Conservation (phyloP, 2,113 vertebrate genomes). For the Himantopus leucocephalus region DNA sequence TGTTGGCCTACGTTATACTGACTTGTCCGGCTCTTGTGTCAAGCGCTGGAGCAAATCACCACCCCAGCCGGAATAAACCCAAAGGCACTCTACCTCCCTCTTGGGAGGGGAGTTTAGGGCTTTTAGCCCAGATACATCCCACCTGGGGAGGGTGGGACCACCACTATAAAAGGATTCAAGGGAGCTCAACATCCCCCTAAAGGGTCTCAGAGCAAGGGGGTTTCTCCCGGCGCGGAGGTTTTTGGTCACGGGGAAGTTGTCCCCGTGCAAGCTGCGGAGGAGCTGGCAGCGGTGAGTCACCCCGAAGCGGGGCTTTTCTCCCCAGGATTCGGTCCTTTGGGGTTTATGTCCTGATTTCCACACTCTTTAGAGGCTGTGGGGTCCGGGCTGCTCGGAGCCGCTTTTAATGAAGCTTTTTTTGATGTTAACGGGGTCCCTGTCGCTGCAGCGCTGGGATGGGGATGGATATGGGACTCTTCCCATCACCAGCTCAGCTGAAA, state of each 20-base stretch:
- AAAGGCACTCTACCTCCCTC: background rate
- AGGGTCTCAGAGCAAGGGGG: rapidly evolving
- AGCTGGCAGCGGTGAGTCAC: background rate
- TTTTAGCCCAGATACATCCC: background rate
- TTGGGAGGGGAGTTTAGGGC: background rate
- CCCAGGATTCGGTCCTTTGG: background rate
- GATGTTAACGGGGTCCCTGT: background rate
- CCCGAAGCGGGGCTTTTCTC: background rate
- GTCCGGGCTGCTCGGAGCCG: background rate
- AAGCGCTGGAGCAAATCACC: background rate
- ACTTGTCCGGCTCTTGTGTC: background rate
- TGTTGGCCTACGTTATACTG: background rate
- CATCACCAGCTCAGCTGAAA: background rate
- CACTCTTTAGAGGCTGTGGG: background rate
- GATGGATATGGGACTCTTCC: background rate
- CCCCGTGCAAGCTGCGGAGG: rapidly evolving
- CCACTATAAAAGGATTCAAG: background rate
- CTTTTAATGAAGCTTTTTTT: background rate
- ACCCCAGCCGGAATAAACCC: background rate
- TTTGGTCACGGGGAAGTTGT: background rate
- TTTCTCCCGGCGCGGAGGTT: background rate
- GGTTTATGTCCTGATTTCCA: background rate
- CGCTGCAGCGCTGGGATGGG: background rate
- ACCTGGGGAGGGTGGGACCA: background rate
- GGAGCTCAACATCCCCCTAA: rapidly evolving